A percentile compares a stretch with the other conserved stretches of the same genome.
Conservation (phyloP, 2,888 invertebrate species). For the Craniophora ligustri region DNA sequence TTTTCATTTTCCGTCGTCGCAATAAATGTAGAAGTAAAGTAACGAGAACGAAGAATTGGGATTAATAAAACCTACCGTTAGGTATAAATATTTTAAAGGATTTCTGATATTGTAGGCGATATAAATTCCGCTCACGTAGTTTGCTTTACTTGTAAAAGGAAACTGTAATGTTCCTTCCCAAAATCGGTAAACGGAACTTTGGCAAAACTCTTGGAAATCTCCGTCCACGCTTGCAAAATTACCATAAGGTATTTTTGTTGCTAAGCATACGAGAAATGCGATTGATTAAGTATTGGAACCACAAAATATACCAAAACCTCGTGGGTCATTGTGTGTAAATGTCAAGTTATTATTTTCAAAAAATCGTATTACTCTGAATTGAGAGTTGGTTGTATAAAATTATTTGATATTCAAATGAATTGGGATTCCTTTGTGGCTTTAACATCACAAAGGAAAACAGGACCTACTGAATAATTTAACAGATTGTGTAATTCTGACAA, state of each 20-base stretch:
- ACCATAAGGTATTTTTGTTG: too few relatives aligned
- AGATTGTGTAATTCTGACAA: slow-evolving; percentile 41
- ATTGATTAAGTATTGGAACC: too few relatives aligned
- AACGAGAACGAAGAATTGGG: too few relatives aligned
- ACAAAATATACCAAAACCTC: too few relatives aligned
- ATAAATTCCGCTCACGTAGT: neutral
- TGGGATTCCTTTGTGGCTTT: slow-evolving; percentile 43
- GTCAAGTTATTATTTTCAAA: too few relatives aligned
- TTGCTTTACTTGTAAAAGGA: neutral
- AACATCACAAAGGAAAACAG: slow-evolving; percentile 50
- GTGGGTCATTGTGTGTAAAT: too few relatives aligned
- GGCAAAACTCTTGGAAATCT: slow-evolving; percentile 5
- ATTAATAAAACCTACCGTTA: too few relatives aligned
- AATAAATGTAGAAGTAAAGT: too few relatives aligned
- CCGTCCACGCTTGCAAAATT: slow-evolving; percentile 11
- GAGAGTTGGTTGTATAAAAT: neutral
- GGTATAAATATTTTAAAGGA: too few relatives aligned
- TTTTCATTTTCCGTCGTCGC: too few relatives aligned
- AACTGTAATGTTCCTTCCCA: neutral
- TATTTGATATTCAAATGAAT: slow-evolving; percentile 28
- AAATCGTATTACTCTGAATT: neutral
- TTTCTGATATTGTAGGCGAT: neutral
- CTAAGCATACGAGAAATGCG: too few relatives aligned
- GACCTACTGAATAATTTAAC: slow-evolving; percentile 55
- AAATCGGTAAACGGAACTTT: neutral